Evolutionary conservation across 2,888 invertebrate species (phyloP).

Genomic region (Entomobrya multifasciata): DNA sequence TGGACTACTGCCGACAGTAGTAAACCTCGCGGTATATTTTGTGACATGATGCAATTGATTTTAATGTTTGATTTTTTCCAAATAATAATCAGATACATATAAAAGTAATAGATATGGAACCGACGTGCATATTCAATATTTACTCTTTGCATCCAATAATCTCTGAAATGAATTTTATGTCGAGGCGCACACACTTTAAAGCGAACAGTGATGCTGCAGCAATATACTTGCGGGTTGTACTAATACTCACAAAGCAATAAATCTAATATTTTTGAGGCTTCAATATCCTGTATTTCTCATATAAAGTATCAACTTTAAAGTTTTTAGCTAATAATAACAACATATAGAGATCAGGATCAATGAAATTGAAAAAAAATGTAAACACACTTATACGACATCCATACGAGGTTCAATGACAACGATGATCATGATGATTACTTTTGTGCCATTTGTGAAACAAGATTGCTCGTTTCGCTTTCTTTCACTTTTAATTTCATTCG

Average conservation of each 20-base stretch:
- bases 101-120: neutral
- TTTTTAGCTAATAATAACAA: constrained; percentile 16
- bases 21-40: constrained; percentile 28
- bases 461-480: constrained; percentile 65
- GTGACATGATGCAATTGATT: constrained; percentile 36
- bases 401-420: constrained; percentile 1
- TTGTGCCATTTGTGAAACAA: constrained; percentile 57
- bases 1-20: constrained; percentile 3
- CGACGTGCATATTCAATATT: constrained; percentile 14
- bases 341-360: constrained; percentile 38
- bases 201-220: neutral
- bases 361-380: constrained; percentile 54
- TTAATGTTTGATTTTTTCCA: constrained; percentile 21
- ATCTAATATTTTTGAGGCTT: constrained; percentile 28
- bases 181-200: constrained; percentile 14
- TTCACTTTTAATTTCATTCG: constrained; percentile 69
- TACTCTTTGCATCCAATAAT: constrained; percentile 36
- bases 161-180: neutral
- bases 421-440: constrained; percentile 8
- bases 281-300: constrained; percentile 1
- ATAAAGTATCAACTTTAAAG: constrained; percentile 46
- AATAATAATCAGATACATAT: neutral
- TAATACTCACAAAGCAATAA: neutral
- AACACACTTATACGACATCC: neutral
- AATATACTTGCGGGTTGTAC: constrained; percentile 17